A percentile compares a stretch with the other conserved stretches of the same genome.
These are phyloP conservation scores for Lasioglossum pauxillum DNA, from an alignment of 2,888 invertebrate genomes.

Conservation along the genomic window DNA sequence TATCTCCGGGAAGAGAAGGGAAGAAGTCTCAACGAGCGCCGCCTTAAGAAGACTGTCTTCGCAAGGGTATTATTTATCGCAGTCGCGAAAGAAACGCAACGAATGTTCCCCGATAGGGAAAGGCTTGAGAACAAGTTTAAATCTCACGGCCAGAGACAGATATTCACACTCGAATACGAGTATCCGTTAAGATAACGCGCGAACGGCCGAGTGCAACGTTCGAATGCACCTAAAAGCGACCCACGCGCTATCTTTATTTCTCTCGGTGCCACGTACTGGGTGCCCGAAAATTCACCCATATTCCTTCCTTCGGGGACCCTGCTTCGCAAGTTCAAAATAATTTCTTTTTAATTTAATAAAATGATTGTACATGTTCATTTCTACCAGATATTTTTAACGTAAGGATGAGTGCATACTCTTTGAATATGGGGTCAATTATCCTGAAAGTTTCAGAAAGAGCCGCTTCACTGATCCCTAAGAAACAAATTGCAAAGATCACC, in stretches of 20 bases:
- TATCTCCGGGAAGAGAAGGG: neutral
- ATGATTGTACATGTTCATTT: neutral
- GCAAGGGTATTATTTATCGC: slow-evolving; percentile 56
- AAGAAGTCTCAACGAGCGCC: slow-evolving; percentile 12
- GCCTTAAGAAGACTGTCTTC: slow-evolving; percentile 26
- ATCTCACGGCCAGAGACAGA: slow-evolving; percentile 56
- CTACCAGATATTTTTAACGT: neutral
- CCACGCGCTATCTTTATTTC: slow-evolving; percentile 69
- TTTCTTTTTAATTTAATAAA: neutral
- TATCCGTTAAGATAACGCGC: slow-evolving; percentile 70
- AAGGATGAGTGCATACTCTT: neutral
- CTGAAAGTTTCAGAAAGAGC: neutral
- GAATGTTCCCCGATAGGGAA: slow-evolving; percentile 59
- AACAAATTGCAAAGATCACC: neutral
- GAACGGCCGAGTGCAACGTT: slow-evolving; percentile 41
- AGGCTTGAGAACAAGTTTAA: slow-evolving; percentile 62
- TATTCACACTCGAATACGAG: slow-evolving; percentile 67
- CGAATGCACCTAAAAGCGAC: slow-evolving; percentile 60
- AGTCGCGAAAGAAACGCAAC: slow-evolving; percentile 32
- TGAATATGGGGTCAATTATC: neutral
- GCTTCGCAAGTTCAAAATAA: neutral
- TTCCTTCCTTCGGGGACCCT: neutral
- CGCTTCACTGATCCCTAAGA: neutral
- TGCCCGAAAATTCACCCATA: slow-evolving; percentile 44
- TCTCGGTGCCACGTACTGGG: slow-evolving; percentile 49